These are phyloP conservation scores for Sebastes steindachneri DNA, from an alignment of 2,797 vertebrate species.

Conservation along the genomic window DNA sequence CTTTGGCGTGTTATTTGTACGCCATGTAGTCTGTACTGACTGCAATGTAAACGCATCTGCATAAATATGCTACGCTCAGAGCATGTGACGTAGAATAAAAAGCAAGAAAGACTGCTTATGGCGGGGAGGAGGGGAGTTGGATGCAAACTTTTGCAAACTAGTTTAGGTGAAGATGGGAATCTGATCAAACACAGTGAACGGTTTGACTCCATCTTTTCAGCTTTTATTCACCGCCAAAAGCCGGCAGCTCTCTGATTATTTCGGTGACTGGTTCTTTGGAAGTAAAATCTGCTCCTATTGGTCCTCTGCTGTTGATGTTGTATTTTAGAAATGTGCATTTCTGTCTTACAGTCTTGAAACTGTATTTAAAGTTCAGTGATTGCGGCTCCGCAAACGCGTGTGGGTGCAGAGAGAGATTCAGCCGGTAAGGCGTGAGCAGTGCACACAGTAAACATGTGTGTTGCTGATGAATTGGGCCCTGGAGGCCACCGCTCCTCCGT, in stretches of 20 bases:
- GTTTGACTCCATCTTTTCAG: background rate
- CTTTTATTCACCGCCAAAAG: background rate
- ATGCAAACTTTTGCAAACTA: background rate
- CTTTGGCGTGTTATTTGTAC: too few relatives aligned
- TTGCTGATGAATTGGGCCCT: constrained; percentile 57
- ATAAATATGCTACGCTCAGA: too few relatives aligned
- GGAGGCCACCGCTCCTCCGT: constrained; percentile 33
- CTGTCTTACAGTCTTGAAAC: background rate
- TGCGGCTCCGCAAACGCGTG: background rate
- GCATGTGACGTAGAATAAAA: too few relatives aligned
- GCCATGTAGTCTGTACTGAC: too few relatives aligned
- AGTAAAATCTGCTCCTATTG: background rate
- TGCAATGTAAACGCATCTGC: too few relatives aligned
- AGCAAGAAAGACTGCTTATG: too few relatives aligned
- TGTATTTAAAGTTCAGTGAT: constrained; percentile 4
- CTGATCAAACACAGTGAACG: background rate
- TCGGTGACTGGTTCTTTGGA: background rate
- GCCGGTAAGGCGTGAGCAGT: background rate
- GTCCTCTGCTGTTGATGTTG: background rate
- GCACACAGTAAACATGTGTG: constrained; percentile 38
- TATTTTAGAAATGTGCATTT: background rate
- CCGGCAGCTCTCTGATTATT: background rate
- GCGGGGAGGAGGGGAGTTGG: too few relatives aligned
- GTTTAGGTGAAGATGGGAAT: background rate
- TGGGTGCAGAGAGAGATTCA: constrained; percentile 14